These are phyloP conservation scores for Andrena haemorrhoa DNA, from an alignment of 2,888 invertebrate genomes.

Conservation along the genomic window DNA sequence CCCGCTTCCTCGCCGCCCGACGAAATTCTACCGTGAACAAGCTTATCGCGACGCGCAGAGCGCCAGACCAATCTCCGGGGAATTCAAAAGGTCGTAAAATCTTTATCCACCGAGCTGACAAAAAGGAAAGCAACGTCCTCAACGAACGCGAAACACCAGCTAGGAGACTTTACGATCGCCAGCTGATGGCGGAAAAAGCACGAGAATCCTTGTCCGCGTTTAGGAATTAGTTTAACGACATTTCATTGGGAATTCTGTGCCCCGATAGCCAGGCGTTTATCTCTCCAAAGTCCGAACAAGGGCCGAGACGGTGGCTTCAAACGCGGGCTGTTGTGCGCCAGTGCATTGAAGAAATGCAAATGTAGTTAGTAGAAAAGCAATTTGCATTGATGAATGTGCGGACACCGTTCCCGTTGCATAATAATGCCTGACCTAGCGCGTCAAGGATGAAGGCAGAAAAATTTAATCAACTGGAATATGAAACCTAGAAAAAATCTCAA, in stretches of 20 bases:
- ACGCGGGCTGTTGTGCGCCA: no score
- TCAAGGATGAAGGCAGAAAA: constrained; percentile 6
- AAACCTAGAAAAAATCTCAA: neutral
- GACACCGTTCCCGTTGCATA: constrained; percentile 12
- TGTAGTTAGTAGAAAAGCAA: neutral
- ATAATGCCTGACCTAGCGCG: neutral
- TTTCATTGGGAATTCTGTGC: no score
- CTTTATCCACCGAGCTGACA: constrained; percentile 9
- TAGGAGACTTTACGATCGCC: constrained; percentile 19
- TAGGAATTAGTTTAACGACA: neutral
- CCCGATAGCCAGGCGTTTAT: no score
- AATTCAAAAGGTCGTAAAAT: constrained; percentile 43
- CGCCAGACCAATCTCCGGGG: neutral
- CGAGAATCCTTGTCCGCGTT: neutral
- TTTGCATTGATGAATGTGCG: neutral
- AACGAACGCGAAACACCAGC: neutral
- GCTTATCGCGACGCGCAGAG: neutral
- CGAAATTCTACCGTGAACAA: constrained; percentile 17
- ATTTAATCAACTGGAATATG: neutral
- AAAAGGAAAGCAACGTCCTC: neutral
- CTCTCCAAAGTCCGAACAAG: no score
- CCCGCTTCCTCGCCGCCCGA: neutral
- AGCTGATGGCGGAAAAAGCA: constrained; percentile 20
- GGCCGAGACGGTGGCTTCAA: no score
- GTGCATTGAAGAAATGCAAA: no score